Evolutionary conservation across 2,797 vertebrate genomes (phyloP).

Genomic region (Cossypha heuglini): DNA sequence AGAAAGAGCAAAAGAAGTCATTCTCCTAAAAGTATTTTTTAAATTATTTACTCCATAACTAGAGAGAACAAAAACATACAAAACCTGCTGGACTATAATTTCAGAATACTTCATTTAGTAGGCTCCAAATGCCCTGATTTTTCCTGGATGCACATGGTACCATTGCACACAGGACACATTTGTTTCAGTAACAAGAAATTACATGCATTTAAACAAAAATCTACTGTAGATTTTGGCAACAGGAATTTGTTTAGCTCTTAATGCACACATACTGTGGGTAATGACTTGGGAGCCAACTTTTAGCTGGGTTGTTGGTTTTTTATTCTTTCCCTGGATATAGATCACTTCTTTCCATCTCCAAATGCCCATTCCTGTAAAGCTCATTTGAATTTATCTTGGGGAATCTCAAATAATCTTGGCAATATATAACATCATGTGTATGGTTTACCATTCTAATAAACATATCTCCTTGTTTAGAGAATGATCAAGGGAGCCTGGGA

Average conservation of each 20-base stretch:
- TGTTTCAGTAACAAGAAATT: background rate
- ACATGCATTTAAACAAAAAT: background rate
- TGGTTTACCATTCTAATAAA: conserved; percentile 57
- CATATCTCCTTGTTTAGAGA: conserved; percentile 55
- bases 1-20: background rate
- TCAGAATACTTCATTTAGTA: background rate
- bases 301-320: background rate
- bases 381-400: conserved; percentile 38
- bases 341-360: background rate
- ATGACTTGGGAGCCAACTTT: background rate
- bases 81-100: background rate
- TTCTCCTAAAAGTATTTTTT: background rate
- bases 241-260: conserved; percentile 2
- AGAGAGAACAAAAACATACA: background rate
- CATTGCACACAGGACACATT: background rate
- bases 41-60: background rate
- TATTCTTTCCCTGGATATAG: background rate
- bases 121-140: background rate
- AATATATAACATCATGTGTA: conserved; percentile 30
- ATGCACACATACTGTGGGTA: background rate
- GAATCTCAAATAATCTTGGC: conserved; percentile 57
- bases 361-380: background rate
- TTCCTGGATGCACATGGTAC: background rate
- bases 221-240: background rate
- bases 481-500: conserved; percentile 29